These are phyloP conservation scores for Muscina levida DNA, from an alignment of 2,888 invertebrate genomes.

Conservation along the genomic window DNA sequence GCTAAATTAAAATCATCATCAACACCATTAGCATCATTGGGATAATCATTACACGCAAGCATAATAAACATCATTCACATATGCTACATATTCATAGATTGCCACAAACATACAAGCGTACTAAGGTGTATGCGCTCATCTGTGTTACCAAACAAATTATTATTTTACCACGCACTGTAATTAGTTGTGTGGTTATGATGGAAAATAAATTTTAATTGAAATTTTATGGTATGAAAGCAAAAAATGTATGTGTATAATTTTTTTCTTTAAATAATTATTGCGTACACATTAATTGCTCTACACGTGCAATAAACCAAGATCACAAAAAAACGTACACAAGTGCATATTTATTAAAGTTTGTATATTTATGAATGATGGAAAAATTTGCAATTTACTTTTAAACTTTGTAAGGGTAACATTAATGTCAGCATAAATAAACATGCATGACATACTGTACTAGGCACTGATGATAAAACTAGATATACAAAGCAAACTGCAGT, in stretches of 20 bases:
- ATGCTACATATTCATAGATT: slow-evolving; percentile 35
- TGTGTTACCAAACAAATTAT: slow-evolving; percentile 39
- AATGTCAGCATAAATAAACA: too few relatives aligned
- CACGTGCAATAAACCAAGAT: slow-evolving; percentile 13
- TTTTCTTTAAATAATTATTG: slow-evolving; percentile 16
- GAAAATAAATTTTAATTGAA: slow-evolving; percentile 57
- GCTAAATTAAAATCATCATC: slow-evolving; percentile 34
- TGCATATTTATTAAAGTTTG: too few relatives aligned
- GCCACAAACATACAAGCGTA: too few relatives aligned
- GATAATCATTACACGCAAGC: slow-evolving; percentile 61
- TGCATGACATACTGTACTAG: too few relatives aligned
- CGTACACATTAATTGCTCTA: slow-evolving; percentile 27
- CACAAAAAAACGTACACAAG: not conserved
- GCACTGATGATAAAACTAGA: too few relatives aligned
- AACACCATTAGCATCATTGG: slow-evolving; percentile 44
- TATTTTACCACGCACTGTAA: slow-evolving; percentile 59
- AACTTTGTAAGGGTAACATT: too few relatives aligned
- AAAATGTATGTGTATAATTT: not conserved
- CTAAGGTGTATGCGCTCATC: slow-evolving; percentile 1
- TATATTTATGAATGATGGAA: too few relatives aligned
- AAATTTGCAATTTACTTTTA: too few relatives aligned
- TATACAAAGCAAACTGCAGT: too few relatives aligned
- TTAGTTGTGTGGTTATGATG: slow-evolving; percentile 60
- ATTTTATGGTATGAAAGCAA: slow-evolving; percentile 57
- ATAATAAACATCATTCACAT: slow-evolving; percentile 59